Evolutionary conservation across 1,140 invertebrate genomes (phyloP), one percentile per base, ranked within the genome.

Genomic region (Drosophila kurseongensis): DNA sequence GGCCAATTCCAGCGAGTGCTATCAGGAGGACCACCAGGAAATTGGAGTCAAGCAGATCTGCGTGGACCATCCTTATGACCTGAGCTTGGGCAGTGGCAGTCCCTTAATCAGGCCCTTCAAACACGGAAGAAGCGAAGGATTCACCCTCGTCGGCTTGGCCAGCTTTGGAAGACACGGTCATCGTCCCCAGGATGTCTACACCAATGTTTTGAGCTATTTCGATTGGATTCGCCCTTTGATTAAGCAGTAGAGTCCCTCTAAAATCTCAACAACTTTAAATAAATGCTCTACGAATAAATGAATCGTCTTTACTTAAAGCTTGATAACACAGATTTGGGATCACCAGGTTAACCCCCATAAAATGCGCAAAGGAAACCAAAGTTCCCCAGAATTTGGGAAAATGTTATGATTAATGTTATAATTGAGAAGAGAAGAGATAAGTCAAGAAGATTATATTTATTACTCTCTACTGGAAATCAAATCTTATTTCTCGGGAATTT

Each of bases 111-210:
- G 6, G 14, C 14, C 5, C 0, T 32, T 52, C 4, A 0, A 1
- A 0, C 5, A 51, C 1, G 50, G 32, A 35, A 52, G 29, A 5
- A 36, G 14, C 2, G 16, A 8, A 10, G 50, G 10, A 4, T 52
- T 36, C 32, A 52, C 29, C 0, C 50, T 52, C 12, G 50, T 52
- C 14, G 50, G 50, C 3, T 12, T 52, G 50, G 32, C 50, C 10
- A 36, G 50, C 2, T 52, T 52, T 2, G 50, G 32, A 12, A 35
- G 29, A 4, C 5, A 0, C 1, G 14, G 18, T 9, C 0, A 0
- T 10, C 2, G 0, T 14, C 12, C 50, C 12, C 14, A 1, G 16
- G 14, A 36, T 18, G 50, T 52, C 2, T 52, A 52, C 9, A 52
- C 50, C n/a, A 52, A 52, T 36, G 50, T 36, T 18, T 36, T 52